Percentiles rank a stretch among this genome's conserved stretches.
phyloP scores from a whole-genome alignment of 2,113 vertebrate species.

The Neopipo cinnamomea region DNA sequence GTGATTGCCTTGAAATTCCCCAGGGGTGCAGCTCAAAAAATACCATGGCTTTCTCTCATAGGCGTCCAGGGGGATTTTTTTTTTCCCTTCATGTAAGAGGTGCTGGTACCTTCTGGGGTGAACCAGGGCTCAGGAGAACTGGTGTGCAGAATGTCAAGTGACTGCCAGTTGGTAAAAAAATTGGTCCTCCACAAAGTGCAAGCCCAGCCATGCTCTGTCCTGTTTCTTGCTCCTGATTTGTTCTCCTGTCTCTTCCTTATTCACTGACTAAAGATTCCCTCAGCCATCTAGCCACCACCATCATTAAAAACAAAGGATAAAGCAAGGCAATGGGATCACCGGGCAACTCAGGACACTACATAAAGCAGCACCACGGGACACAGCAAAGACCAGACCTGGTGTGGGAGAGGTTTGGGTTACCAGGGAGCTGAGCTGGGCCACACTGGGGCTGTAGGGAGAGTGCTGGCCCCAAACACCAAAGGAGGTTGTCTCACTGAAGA shows the following conservation, averaged over 20 bases:
- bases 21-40: conserved; percentile 11
- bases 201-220: neutral
- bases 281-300: neutral
- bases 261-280: neutral
- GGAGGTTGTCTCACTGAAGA: neutral
- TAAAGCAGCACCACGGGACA: neutral
- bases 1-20: conserved; percentile 49
- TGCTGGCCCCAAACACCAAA: accelerated
- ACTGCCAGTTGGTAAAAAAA: accelerated
- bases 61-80: neutral
- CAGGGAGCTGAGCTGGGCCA: neutral
- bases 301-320: neutral
- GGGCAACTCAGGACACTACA: accelerated
- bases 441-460: neutral
- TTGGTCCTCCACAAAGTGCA: neutral
- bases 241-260: neutral
- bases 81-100: neutral
- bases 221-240: neutral
- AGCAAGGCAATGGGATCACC: neutral
- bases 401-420: neutral
- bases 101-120: neutral
- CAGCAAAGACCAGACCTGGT: neutral
- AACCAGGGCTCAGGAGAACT: neutral
- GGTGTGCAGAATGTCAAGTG: accelerated
- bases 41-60: neutral